Conservation (phyloP, 1,140 invertebrate genomes). For the Aleiodes sp. region DNA sequence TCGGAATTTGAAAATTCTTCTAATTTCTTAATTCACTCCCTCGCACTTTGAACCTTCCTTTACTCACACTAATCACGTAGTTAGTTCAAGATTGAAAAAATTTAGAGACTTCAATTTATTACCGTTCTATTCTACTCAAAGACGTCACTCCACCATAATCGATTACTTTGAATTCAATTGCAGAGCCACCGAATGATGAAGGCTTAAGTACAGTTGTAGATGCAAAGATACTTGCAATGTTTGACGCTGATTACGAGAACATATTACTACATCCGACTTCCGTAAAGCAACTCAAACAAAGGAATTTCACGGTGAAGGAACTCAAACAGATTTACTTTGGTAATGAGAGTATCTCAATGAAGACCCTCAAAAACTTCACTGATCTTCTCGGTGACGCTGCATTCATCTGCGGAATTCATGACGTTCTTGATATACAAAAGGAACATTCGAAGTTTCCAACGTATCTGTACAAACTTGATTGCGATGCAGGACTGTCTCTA, state of each 20-base stretch:
- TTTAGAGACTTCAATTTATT: no score
- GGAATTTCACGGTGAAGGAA: slow-evolving; percentile 51
- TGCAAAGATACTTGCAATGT: background rate
- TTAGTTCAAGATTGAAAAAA: no score
- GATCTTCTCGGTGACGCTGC: slow-evolving; percentile 6
- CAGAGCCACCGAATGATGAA: no score
- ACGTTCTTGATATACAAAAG: slow-evolving; percentile 51
- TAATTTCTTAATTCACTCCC: no score
- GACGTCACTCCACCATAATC: no score
- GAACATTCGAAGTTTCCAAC: slow-evolving; percentile 47
- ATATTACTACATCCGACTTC: background rate
- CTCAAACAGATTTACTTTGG: slow-evolving; percentile 61
- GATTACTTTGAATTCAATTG: no score
- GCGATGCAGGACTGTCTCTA: slow-evolving; percentile 36
- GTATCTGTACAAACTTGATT: slow-evolving; percentile 67
- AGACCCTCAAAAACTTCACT: background rate
- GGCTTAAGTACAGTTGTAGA: background rate
- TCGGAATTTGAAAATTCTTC: no score
- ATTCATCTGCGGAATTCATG: slow-evolving; percentile 28
- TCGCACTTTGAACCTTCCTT: no score
- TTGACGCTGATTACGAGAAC: background rate
- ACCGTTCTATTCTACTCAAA: no score
- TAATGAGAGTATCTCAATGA: slow-evolving; percentile 4
- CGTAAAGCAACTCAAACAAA: background rate
- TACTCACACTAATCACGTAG: no score